Conservation (phyloP, 2,797 vertebrate genomes). For the Aotus griseimembra region DNA sequence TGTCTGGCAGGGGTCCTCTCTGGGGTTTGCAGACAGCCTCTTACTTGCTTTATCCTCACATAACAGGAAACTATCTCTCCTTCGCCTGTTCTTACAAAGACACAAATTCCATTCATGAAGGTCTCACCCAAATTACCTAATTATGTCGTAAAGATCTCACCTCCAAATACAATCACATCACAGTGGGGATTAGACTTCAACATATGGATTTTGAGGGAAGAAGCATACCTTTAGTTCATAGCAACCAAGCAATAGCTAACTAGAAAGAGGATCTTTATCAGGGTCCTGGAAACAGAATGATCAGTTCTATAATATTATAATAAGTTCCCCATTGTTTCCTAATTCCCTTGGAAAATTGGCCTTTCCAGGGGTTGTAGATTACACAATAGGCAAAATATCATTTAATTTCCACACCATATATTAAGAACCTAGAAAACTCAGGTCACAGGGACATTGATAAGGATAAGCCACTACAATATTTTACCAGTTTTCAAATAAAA, state of each 20-base stretch:
- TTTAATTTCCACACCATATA: background rate
- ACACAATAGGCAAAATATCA: background rate
- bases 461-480: background rate
- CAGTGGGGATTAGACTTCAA: no score
- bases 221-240: fast-evolving
- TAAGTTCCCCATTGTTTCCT: background rate
- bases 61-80: no score
- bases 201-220: background rate
- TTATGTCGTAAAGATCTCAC: background rate
- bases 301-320: background rate
- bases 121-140: background rate
- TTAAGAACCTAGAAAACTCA: background rate
- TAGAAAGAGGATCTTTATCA: background rate
- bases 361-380: background rate
- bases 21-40: background rate
- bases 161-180: background rate
- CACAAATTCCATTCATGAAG: background rate
- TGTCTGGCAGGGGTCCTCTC: no score
- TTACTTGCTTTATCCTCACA: background rate
- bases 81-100: background rate
- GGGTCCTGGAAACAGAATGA: background rate
- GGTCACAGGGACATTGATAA: background rate
- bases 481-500: background rate
- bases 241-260: background rate
- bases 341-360: background rate